Conservation (phyloP, 2,113 vertebrate species). For the Scomber scombrus region DNA sequence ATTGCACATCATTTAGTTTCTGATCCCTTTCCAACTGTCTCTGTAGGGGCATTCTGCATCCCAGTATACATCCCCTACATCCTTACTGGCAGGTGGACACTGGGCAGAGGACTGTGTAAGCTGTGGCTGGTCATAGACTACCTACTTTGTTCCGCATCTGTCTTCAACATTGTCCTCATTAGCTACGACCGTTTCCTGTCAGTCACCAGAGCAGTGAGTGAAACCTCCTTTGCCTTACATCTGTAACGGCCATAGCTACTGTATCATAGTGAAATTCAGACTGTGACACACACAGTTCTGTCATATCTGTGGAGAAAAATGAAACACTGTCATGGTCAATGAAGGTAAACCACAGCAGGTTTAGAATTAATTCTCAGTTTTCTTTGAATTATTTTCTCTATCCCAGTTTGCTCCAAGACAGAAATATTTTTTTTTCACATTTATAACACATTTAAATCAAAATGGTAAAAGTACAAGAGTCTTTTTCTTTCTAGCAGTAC, state of each 20-base stretch:
- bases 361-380: neutral
- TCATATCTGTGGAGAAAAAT: neutral
- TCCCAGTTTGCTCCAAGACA: neutral
- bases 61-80: conserved; percentile 91
- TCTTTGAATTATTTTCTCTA: neutral
- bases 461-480: neutral
- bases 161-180: conserved; percentile 93
- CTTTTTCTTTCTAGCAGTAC: neutral
- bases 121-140: conserved; percentile 91
- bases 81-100: conserved; percentile 83
- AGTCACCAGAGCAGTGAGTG: conserved; percentile 93
- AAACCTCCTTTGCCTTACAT: conserved; percentile 8
- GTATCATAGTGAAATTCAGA: neutral
- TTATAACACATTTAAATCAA: neutral
- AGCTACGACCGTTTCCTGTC: conserved; percentile 93
- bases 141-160: conserved; percentile 90
- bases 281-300: neutral
- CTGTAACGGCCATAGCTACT: neutral
- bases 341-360: neutral
- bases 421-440: neutral
- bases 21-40: neutral
- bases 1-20: neutral
- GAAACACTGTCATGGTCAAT: neutral
- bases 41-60: conserved; percentile 88
- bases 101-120: conserved; percentile 86